Percentiles rank a stretch among this genome's conserved stretches.
Evolutionary conservation across 1,140 invertebrate species (phyloP).

Genomic region (Trichomalopsis sarcophagae): DNA sequence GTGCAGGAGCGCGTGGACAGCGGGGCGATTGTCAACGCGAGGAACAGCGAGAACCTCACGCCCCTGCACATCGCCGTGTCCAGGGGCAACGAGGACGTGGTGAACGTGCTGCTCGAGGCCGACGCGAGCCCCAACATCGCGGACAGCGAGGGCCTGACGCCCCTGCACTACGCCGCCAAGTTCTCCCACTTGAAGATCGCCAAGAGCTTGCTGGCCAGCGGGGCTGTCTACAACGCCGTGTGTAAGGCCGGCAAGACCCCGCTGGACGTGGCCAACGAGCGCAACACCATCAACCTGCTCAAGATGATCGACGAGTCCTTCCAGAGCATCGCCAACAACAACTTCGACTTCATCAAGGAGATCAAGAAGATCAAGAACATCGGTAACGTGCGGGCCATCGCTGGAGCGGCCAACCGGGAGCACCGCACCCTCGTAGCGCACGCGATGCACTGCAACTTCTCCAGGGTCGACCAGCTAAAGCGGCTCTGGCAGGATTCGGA

Average conservation of each 20-base stretch:
- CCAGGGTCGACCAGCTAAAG: not conserved
- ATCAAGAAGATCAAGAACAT: slow-evolving; percentile 20
- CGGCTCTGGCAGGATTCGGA: not conserved
- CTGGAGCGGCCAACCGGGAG: slow-evolving; percentile 16
- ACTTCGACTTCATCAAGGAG: slow-evolving; percentile 35
- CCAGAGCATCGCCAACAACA: slow-evolving; percentile 50
- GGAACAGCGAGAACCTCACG: not conserved
- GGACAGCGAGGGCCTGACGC: slow-evolving; percentile 30
- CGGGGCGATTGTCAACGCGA: not conserved
- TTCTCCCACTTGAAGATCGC: slow-evolving; percentile 31
- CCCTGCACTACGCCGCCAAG: slow-evolving; percentile 51
- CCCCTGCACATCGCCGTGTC: not conserved
- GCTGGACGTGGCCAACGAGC: slow-evolving; percentile 43
- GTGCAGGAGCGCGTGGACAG: not conserved
- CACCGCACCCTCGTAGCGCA: slow-evolving; percentile 11
- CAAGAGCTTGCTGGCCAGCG: slow-evolving; percentile 45
- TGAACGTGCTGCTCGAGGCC: not conserved
- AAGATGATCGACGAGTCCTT: slow-evolving; percentile 51
- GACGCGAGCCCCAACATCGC: slow-evolving; percentile 36
- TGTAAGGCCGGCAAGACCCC: slow-evolving; percentile 44
- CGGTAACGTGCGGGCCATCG: not conserved
- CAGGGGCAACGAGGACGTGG: not conserved
- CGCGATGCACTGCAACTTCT: slow-evolving; percentile 30
- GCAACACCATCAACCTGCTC: slow-evolving; percentile 42
- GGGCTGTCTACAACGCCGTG: slow-evolving; percentile 67